Conservation (phyloP, 2,797 vertebrate genomes). For the Ateles fusciceps region DNA sequence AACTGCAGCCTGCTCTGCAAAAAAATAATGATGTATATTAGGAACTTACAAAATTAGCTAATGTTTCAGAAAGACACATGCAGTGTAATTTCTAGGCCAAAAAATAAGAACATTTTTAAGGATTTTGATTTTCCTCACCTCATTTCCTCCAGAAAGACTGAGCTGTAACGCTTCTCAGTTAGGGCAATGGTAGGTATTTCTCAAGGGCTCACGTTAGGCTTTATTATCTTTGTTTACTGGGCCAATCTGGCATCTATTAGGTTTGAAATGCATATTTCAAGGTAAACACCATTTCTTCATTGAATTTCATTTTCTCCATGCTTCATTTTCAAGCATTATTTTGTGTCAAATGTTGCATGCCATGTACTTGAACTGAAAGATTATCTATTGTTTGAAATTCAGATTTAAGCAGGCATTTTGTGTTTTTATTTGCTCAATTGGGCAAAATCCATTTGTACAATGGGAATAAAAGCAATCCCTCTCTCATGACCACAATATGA, state of each 20-base stretch:
- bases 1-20: neutral
- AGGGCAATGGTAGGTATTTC: neutral
- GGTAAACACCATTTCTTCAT: neutral
- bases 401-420: neutral
- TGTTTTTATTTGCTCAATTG: neutral
- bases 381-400: neutral
- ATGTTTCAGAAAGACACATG: neutral
- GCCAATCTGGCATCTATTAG: neutral
- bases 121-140: neutral
- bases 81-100: constrained; percentile 14
- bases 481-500: neutral
- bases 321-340: neutral
- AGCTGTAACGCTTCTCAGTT: neutral
- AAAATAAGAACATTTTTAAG: neutral
- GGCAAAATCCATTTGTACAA: neutral
- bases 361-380: neutral
- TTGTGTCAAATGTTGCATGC: neutral
- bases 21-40: neutral
- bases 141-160: neutral
- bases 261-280: neutral
- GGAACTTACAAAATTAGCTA: neutral
- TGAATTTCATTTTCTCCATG: neutral
- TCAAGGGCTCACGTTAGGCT: neutral
- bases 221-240: neutral
- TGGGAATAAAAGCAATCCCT: neutral